These are phyloP conservation scores for Dicaeum eximium DNA, from an alignment of 2,113 vertebrate species.

Conservation along the genomic window DNA sequence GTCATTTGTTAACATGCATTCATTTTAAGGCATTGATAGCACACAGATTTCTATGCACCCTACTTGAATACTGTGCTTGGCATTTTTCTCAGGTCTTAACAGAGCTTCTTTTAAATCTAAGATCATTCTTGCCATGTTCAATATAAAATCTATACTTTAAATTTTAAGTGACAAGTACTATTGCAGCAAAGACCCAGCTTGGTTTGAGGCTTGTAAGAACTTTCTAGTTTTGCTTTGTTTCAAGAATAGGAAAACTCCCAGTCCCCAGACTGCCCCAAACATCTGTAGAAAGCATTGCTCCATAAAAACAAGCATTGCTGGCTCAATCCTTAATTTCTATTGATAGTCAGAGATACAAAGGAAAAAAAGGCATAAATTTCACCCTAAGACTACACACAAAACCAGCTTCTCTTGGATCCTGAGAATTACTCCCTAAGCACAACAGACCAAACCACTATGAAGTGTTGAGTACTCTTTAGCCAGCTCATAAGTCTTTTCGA, in stretches of 20 bases:
- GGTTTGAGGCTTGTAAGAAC: not conserved
- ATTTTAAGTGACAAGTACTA: not conserved
- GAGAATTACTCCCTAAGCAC: not conserved
- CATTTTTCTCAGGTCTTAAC: not conserved
- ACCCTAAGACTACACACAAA: not conserved
- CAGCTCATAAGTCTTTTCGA: not conserved
- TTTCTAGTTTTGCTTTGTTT: not conserved
- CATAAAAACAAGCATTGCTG: not conserved
- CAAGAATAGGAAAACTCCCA: not conserved
- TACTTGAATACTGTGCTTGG: not conserved
- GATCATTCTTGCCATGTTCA: not conserved
- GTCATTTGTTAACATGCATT: not conserved
- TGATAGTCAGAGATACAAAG: not conserved
- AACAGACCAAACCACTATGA: not conserved
- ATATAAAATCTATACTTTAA: not conserved
- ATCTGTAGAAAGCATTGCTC: not conserved
- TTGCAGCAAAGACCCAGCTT: not conserved
- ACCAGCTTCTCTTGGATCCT: not conserved
- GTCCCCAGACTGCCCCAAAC: not conserved
- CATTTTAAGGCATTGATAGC: not conserved
- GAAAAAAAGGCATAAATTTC: not conserved
- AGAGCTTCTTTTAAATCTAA: not conserved
- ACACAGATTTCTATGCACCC: not conserved
- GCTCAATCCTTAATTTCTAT: not conserved
- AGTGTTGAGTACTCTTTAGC: not conserved